Evolutionary conservation across 2,113 vertebrate genomes (phyloP).

Genomic region (Tretioscincus oriximinensis): DNA sequence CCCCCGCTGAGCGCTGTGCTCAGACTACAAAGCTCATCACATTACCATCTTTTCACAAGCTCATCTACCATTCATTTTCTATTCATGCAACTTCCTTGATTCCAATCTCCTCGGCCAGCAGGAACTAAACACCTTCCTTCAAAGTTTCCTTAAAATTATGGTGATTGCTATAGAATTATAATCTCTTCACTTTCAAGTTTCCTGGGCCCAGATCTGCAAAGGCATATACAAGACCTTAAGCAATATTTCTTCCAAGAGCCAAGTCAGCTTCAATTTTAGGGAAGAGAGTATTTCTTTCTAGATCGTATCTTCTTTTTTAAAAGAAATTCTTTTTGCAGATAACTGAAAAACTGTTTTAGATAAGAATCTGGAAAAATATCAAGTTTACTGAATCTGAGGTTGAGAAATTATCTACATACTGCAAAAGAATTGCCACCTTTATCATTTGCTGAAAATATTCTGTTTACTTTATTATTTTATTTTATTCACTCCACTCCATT

Average conservation of each 20-base stretch:
- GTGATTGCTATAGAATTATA: slow-evolving; percentile 36
- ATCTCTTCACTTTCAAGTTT: slow-evolving; percentile 38
- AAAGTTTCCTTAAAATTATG: slow-evolving; percentile 50
- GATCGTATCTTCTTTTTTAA: neutral
- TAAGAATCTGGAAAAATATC: neutral
- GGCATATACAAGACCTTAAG: slow-evolving; percentile 38
- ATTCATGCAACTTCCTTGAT: slow-evolving; percentile 60
- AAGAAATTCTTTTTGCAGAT: neutral
- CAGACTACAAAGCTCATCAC: slow-evolving; percentile 49
- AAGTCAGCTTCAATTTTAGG: neutral
- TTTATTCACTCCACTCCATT: too few species aligned
- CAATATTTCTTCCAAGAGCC: slow-evolving; percentile 39
- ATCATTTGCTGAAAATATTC: too few species aligned
- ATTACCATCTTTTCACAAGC: slow-evolving; percentile 54
- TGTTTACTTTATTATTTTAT: too few species aligned
- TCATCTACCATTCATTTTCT: slow-evolving; percentile 56
- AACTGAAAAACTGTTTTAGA: neutral
- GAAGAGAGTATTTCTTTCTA: too few species aligned
- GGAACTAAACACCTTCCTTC: slow-evolving; percentile 62
- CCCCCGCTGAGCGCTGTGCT: slow-evolving; percentile 38
- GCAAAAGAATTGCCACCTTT: too few species aligned
- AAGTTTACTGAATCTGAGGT: neutral
- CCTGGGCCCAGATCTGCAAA: slow-evolving; percentile 31
- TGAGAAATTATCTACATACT: too few species aligned
- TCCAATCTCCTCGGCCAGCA: slow-evolving; percentile 63